These are phyloP conservation scores for Scatophagus argus DNA, from an alignment of 2,113 vertebrate genomes.

Conservation along the genomic window DNA sequence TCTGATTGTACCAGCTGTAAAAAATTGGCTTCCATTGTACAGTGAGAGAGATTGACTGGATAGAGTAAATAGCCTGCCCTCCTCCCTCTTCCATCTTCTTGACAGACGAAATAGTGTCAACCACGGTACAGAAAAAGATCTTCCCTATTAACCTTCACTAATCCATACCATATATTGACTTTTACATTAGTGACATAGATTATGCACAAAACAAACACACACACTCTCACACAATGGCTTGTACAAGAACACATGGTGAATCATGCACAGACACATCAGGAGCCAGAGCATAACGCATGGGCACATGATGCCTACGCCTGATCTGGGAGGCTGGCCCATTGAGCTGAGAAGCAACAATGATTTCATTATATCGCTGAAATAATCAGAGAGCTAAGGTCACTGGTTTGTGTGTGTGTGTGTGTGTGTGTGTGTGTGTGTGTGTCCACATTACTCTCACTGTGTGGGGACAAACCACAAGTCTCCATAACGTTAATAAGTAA, in stretches of 20 bases:
- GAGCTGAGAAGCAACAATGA: slow-evolving; percentile 73
- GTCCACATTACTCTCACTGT: no score
- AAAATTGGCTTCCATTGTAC: slow-evolving; percentile 24
- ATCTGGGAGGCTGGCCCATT: slow-evolving; percentile 62
- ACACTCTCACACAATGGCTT: neutral
- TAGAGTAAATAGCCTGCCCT: slow-evolving; percentile 34
- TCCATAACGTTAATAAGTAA: no score
- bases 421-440: slow-evolving; percentile 11
- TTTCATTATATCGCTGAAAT: slow-evolving; percentile 73
- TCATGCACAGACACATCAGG: slow-evolving; percentile 56
- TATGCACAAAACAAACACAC: slow-evolving; percentile 8
- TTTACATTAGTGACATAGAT: slow-evolving; percentile 10
- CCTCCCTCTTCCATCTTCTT: slow-evolving; percentile 18
- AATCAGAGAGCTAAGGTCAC: slow-evolving; percentile 54
- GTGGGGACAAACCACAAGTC: no score
- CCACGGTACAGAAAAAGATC: slow-evolving; percentile 9
- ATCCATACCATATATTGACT: slow-evolving; percentile 24
- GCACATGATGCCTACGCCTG: slow-evolving; percentile 69
- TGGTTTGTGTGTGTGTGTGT: slow-evolving; percentile 7
- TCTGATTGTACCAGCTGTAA: slow-evolving; percentile 37
- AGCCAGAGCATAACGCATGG: slow-evolving; percentile 57
- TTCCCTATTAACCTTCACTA: slow-evolving; percentile 4
- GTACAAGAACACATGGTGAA: slow-evolving; percentile 47
- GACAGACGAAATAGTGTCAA: slow-evolving; percentile 16
- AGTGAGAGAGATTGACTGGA: slow-evolving; percentile 44